phyloP scores from a whole-genome alignment of 2,797 vertebrate genomes.

The Cercopithecus hamlyni region DNA sequence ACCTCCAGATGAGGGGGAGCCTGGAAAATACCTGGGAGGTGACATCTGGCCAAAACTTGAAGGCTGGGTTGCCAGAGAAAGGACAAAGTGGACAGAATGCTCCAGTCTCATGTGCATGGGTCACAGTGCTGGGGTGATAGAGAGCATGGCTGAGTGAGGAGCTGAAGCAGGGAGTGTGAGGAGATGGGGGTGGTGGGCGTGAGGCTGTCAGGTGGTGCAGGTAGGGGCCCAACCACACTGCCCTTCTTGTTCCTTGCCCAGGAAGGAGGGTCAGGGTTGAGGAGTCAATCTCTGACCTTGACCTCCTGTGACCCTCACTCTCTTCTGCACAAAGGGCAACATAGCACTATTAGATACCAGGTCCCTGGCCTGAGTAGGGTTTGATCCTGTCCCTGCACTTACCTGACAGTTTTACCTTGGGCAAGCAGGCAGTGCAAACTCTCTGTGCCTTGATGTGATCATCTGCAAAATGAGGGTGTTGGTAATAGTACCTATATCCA shows the following conservation, averaged over 20 bases:
- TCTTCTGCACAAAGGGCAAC: neutral
- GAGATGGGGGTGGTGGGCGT: neutral
- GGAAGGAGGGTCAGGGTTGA: neutral
- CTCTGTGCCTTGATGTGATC: neutral
- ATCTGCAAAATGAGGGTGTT: neutral
- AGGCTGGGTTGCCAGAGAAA: neutral
- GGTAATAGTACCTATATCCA: neutral
- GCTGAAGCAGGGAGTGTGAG: neutral
- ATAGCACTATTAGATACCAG: neutral
- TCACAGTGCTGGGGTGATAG: neutral
- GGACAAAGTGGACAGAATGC: neutral
- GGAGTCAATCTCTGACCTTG: neutral
- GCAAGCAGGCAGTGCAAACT: neutral
- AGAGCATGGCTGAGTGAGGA: neutral
- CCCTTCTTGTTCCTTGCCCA: neutral
- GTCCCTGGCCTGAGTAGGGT: neutral
- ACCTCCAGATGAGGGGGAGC: neutral
- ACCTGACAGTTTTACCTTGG: neutral
- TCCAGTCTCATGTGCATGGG: neutral
- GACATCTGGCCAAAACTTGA: neutral
- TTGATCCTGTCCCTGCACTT: neutral
- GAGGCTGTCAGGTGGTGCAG: neutral
- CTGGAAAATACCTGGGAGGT: neutral
- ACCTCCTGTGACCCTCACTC: neutral
- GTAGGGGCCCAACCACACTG: rapidly evolving